Evolutionary conservation across 2,888 invertebrate species (phyloP).

Genomic region (Drosophila flavopinicola): DNA sequence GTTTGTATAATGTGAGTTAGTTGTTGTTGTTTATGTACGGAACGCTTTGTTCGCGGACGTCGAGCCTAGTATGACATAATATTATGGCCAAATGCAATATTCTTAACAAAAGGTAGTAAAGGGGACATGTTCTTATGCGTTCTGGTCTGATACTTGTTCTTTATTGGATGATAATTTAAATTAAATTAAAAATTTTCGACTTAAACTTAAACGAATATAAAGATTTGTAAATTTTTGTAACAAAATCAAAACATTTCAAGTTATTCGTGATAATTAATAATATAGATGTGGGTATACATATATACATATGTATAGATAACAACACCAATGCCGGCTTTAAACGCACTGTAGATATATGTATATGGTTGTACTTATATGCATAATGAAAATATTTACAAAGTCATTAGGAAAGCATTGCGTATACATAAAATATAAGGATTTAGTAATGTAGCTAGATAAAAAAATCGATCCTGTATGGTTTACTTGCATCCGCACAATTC

Average conservation of each 20-base stretch:
- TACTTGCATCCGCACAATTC: constrained; percentile 12
- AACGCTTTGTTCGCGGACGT: constrained; percentile 13
- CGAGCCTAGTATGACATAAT: neutral
- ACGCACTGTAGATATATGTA: constrained; percentile 13
- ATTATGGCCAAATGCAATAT: constrained; percentile 6
- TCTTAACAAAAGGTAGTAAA: neutral
- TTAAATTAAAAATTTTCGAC: constrained; percentile 34
- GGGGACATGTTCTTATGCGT: constrained; percentile 1
- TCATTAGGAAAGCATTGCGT: constrained; percentile 41
- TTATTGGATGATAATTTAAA: constrained; percentile 55
- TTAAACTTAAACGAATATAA: constrained; percentile 42
- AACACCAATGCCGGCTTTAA: no score
- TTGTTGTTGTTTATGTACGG: constrained; percentile 22
- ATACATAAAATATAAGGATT: constrained; percentile 23
- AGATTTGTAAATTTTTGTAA: constrained; percentile 40
- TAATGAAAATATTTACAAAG: constrained; percentile 64
- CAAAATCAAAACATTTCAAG: constrained; percentile 59
- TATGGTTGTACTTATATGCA: constrained; percentile 29
- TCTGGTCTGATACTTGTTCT: constrained; percentile 39
- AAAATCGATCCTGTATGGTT: constrained; percentile 31
- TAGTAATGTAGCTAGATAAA: constrained; percentile 38
- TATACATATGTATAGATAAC: constrained; percentile 5
- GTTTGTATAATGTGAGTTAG: constrained; percentile 36
- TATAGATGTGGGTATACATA: constrained; percentile 35
- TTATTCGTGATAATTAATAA: constrained; percentile 34